These are phyloP conservation scores for Mus caroli DNA, from an alignment of 2,797 vertebrate species.

Conservation along the genomic window DNA sequence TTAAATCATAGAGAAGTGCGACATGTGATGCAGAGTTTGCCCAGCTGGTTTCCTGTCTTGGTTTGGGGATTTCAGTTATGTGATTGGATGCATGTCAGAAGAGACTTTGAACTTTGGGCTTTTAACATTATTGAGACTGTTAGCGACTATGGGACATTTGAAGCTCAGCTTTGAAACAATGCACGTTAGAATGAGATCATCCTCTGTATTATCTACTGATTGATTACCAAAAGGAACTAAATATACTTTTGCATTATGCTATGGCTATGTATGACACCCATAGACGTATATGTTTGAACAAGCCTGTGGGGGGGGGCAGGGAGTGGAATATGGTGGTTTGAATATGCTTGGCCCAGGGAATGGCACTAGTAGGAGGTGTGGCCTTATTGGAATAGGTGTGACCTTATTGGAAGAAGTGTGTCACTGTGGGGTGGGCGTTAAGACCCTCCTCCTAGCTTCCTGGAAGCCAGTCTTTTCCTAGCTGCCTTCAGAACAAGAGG, in stretches of 20 bases:
- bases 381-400: no score
- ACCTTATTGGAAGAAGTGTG: background rate
- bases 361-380: background rate
- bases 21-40: background rate
- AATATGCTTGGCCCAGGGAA: background rate
- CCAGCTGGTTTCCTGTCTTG: background rate
- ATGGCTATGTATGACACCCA: background rate
- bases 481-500: background rate
- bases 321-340: background rate
- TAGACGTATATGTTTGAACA: background rate
- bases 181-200: no score
- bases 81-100: background rate
- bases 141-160: background rate
- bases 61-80: background rate
- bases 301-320: background rate
- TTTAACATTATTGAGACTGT: background rate
- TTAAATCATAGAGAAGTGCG: slow-evolving; percentile 35
- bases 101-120: background rate
- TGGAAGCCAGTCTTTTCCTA: background rate
- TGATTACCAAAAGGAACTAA: background rate
- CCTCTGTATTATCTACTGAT: no score
- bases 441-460: background rate
- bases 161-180: background rate
- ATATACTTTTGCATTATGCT: background rate
- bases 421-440: background rate